Conservation (phyloP, 2,888 invertebrate species). For the Mimumesa dahlbomi region DNA sequence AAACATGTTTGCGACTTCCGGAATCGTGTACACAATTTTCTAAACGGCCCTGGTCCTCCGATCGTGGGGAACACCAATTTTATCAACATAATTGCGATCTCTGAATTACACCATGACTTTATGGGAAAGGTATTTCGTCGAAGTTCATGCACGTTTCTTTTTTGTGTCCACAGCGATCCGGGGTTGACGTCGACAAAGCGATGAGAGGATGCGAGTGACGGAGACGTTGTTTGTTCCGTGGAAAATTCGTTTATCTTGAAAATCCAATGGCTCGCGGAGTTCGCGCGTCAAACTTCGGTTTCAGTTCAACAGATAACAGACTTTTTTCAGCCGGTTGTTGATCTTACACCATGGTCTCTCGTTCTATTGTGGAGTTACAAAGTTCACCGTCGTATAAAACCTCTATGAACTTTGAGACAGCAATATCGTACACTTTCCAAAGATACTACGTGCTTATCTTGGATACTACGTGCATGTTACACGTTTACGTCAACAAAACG, state of each 20-base stretch:
- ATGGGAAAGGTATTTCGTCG: no score
- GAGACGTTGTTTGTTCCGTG: neutral
- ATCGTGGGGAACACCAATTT: no score
- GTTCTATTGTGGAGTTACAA: neutral
- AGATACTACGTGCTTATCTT: slow-evolving; percentile 1
- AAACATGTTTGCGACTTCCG: neutral
- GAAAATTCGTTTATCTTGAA: neutral
- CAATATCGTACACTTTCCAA: neutral
- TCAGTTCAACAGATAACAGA: neutral
- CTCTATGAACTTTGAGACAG: slow-evolving; percentile 3
- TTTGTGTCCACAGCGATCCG: no score
- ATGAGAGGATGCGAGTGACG: no score
- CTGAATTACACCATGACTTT: no score
- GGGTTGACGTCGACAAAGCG: no score
- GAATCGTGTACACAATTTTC: neutral
- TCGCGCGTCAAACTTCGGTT: neutral
- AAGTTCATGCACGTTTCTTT: no score
- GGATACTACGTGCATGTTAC: neutral
- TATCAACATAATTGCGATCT: no score
- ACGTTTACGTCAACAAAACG: neutral
- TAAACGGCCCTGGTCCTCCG: neutral
- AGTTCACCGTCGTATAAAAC: neutral
- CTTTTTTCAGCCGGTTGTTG: neutral
- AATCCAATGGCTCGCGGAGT: neutral
- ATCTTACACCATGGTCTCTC: neutral